Evolutionary conservation across 2,113 vertebrate species (phyloP).

Genomic region (Xiphophorus maculatus): DNA sequence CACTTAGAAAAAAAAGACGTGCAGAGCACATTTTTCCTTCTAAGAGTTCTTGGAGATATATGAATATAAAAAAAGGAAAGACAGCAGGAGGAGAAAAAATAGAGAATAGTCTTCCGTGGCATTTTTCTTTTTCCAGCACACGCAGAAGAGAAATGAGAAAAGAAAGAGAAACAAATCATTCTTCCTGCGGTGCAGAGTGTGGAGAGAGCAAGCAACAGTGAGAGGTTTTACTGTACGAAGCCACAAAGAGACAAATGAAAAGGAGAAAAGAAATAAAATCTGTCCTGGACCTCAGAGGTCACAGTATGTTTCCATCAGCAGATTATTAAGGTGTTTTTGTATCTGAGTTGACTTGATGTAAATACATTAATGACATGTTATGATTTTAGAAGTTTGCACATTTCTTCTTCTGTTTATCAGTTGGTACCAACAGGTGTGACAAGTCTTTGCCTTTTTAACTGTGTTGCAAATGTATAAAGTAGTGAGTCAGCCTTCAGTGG

Average conservation of each 20-base stretch:
- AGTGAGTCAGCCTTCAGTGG: neutral
- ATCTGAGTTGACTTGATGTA: neutral
- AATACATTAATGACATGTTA: neutral
- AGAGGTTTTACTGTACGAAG: constrained; percentile 10
- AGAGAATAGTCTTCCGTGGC: constrained; percentile 3
- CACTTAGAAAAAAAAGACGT: neutral
- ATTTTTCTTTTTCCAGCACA: constrained; percentile 50
- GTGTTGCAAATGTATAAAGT: neutral
- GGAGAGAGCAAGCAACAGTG: constrained; percentile 15
- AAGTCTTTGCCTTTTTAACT: neutral
- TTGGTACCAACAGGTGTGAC: neutral
- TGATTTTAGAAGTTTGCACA: neutral
- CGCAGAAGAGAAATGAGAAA: constrained; percentile 49
- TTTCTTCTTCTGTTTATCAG: neutral
- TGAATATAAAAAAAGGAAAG: constrained; percentile 13
- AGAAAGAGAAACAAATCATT: constrained; percentile 44
- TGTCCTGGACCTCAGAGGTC: neutral
- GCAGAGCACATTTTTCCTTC: neutral
- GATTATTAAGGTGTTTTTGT: neutral
- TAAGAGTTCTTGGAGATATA: neutral
- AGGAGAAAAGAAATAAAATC: constrained; percentile 15
- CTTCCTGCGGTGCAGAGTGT: constrained; percentile 25
- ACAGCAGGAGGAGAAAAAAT: constrained; percentile 22
- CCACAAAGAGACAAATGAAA: constrained; percentile 51
- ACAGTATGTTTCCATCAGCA: neutral